Percentiles rank a stretch among this genome's conserved stretches.
These are phyloP conservation scores for Macrochelys suwanniensis DNA, from an alignment of 2,797 vertebrate genomes.

Conservation along the genomic window DNA sequence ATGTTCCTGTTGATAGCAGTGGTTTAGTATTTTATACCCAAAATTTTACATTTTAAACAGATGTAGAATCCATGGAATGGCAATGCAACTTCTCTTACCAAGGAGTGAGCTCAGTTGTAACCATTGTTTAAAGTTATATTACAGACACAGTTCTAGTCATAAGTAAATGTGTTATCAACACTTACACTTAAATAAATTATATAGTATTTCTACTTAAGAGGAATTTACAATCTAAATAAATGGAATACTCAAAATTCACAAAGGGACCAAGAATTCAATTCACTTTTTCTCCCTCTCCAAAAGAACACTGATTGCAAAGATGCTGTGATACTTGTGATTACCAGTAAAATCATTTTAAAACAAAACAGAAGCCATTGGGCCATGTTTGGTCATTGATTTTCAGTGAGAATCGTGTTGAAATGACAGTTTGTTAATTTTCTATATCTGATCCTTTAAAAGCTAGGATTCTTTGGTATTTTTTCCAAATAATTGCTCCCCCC, in stretches of 20 bases:
- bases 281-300: neutral
- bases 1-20: neutral
- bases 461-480: neutral
- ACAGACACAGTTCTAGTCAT: neutral
- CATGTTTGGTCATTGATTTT: neutral
- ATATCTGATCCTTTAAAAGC: neutral
- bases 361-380: neutral
- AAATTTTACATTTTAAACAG: neutral
- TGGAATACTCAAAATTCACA: neutral
- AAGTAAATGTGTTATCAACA: neutral
- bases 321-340: neutral
- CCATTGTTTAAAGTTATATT: neutral
- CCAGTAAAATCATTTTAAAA: neutral
- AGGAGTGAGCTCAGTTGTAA: neutral
- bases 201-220: neutral
- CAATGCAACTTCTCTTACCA: neutral
- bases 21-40: neutral
- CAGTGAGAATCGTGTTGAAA: neutral
- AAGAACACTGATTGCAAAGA: neutral
- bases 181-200: neutral
- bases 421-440: neutral
- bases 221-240: conserved; percentile 1
- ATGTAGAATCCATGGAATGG: neutral
- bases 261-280: neutral
- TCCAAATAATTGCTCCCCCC: rapidly evolving